Conservation (phyloP, 2,888 invertebrate species). For the Silvanus unidentatus region DNA sequence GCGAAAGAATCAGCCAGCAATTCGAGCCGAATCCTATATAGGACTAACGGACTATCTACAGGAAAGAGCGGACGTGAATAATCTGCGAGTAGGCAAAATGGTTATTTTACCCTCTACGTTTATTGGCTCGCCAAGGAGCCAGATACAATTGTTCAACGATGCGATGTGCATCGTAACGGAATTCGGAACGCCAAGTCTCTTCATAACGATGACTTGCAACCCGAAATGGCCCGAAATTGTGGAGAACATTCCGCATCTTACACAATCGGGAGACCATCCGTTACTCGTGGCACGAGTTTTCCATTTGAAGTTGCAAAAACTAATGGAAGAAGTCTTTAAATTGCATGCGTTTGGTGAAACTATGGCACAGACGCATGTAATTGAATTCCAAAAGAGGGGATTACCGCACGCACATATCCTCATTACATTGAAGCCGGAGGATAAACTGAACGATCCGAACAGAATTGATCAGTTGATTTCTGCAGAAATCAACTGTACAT, state of each 20-base stretch:
- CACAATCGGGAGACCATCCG: slow-evolving; percentile 33
- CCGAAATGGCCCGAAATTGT: slow-evolving; percentile 41
- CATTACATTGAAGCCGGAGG: not conserved
- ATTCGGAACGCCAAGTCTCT: slow-evolving; percentile 37
- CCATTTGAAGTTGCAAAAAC: not conserved
- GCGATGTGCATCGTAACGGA: slow-evolving; percentile 43
- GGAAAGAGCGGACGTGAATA: slow-evolving; percentile 18
- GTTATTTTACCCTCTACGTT: slow-evolving; percentile 21
- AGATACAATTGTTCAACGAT: slow-evolving; percentile 41
- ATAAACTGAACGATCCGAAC: not conserved
- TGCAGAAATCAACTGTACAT: slow-evolving; percentile 1
- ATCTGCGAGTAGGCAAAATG: slow-evolving; percentile 27
- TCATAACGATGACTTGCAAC: slow-evolving; percentile 45
- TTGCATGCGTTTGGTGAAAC: slow-evolving; percentile 1
- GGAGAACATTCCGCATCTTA: slow-evolving; percentile 27
- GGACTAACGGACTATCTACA: slow-evolving; percentile 27
- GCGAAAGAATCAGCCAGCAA: not conserved
- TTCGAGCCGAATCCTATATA: slow-evolving; percentile 3
- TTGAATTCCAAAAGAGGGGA: slow-evolving; percentile 7
- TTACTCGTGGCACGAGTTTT: slow-evolving; percentile 29
- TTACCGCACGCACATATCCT: slow-evolving; percentile 5
- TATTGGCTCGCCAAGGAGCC: slow-evolving; percentile 27
- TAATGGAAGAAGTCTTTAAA: slow-evolving; percentile 1
- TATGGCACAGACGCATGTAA: slow-evolving; percentile 1
- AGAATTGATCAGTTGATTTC: slow-evolving; percentile 1